Evolutionary conservation across 2,888 invertebrate genomes (phyloP), one percentile per base, ranked within the genome.

Genomic region (Bellardia bayeri): DNA sequence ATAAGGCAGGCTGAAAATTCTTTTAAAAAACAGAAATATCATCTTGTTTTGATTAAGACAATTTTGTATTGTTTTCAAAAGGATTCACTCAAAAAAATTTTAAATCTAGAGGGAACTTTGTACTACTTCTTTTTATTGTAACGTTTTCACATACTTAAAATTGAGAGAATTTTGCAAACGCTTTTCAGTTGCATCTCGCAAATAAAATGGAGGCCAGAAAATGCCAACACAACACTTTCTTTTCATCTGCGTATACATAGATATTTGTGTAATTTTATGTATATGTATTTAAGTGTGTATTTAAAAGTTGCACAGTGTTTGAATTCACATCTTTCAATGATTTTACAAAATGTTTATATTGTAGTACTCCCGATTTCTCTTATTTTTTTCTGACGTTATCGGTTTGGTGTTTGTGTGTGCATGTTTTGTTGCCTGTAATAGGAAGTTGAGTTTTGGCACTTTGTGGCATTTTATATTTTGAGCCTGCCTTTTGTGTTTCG

Each of bases 371-470:
- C 30, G 56, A 33, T 45, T 56, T 42, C n/a, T 45, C n/a, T 42
- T 51, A 14, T 3, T 51, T 14, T 33, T 40, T 30, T 4, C 5
- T 37, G 37, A 42, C 11, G n/a, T 58, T 30, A 9, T 66, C 16
- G 37, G 8, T 0, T n/a, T 14, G 3, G 30, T 23, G 7, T 42
- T 40, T 13, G 33, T 45, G 2, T 74, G n/a, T n/a, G 42, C 37
- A 5, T 58, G 37, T 49, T 79, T 79, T 45, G 23, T 72, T 61
- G 11, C 72, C 42, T 87, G 85, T 82, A 87, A 87, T 87, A 87
- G 85, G 85, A 87, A 87, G 85, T 85, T 79, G 75, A 85, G 64
- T 87, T 87, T 87, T 87, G 87, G 85, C 82, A 87, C 75, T 85
- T 87, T 87, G 87, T 85, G 85, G 87, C 74, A 78, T 79, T 85